Evolutionary conservation across 2,888 invertebrate species (phyloP), one percentile per base, ranked within the genome.

Genomic region (Invenusta paracnida): DNA sequence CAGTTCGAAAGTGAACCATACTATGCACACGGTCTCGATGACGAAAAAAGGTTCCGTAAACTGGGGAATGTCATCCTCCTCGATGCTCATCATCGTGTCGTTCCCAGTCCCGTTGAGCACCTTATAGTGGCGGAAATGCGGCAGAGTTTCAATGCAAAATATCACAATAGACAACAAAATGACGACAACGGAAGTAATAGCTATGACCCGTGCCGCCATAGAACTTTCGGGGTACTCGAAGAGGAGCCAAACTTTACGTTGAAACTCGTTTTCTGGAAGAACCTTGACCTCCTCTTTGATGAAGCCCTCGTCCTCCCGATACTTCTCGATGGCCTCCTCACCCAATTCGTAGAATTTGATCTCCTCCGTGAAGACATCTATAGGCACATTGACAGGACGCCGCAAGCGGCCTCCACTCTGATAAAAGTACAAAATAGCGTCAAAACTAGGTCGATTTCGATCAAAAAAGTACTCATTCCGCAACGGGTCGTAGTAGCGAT

Each of bases 201-300:
- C 98, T 92, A 98, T 96, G 90, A 97, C 95, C 91, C 98, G 95
- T 91, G 98, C 98, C 91, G 96, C 96, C 93, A 97, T 97, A 91
- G 97, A 98, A 93, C 96, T 97, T 93, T 98, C 98, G 89, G 98
- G 98, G 93, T 98, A 98, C 93, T 98, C 98, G 93, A 98, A 98
- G 91, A 98, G 94, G 93, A 98, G 94, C 98, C 98, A 98, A 92
- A 98, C 95, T 93, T 96, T 96, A 92, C 96, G 95, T 93, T 98
- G 97, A 92, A 96, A 95, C 93, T 97, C 96, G 93, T 96, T 96
- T 92, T 95, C 94, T 90, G 98, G 98, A 93, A 98, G 94, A 90
- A 97, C 97, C 93, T 96, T 96, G 93, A 98, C 98, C 93, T 98
- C 97, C 93, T 98, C 97, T 93, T 97, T 97, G 93, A 97, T 97